Percentiles rank a stretch among this genome's conserved stretches.
Conservation (phyloP, 2,797 vertebrate species). For the Dermochelys coriacea region DNA sequence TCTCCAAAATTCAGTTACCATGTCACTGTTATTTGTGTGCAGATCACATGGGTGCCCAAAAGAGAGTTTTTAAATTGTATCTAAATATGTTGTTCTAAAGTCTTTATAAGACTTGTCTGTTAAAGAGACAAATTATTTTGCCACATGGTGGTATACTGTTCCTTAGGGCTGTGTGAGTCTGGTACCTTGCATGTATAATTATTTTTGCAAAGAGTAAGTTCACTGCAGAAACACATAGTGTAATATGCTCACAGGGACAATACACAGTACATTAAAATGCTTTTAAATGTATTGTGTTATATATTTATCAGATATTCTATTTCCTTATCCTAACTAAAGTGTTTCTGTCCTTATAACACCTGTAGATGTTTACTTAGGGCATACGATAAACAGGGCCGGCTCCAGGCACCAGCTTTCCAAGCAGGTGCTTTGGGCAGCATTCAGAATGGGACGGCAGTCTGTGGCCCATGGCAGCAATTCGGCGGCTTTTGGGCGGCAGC, state of each 20-base stretch:
- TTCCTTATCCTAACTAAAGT: neutral
- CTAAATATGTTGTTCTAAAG: neutral
- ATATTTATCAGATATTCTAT: neutral
- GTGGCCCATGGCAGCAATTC: too few relatives aligned
- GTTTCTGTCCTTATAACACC: neutral
- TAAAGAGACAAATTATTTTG: neutral
- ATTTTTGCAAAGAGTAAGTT: neutral
- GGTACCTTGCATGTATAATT: neutral
- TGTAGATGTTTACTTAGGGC: neutral
- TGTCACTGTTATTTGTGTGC: neutral
- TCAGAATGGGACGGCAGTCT: too few relatives aligned
- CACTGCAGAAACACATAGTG: neutral
- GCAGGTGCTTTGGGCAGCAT: too few relatives aligned
- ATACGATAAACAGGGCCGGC: neutral
- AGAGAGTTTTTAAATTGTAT: neutral
- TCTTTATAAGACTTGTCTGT: neutral
- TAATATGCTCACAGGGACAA: neutral
- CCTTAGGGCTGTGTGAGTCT: neutral
- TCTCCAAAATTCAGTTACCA: neutral
- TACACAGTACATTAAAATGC: fast-evolving
- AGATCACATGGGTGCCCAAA: neutral
- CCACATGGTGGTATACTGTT: neutral
- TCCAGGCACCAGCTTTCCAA: too few relatives aligned
- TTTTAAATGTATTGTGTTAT: neutral
- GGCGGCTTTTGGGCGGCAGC: too few relatives aligned